These are phyloP conservation scores for Orthosia gothica DNA, from an alignment of 2,888 invertebrate genomes.

Conservation along the genomic window DNA sequence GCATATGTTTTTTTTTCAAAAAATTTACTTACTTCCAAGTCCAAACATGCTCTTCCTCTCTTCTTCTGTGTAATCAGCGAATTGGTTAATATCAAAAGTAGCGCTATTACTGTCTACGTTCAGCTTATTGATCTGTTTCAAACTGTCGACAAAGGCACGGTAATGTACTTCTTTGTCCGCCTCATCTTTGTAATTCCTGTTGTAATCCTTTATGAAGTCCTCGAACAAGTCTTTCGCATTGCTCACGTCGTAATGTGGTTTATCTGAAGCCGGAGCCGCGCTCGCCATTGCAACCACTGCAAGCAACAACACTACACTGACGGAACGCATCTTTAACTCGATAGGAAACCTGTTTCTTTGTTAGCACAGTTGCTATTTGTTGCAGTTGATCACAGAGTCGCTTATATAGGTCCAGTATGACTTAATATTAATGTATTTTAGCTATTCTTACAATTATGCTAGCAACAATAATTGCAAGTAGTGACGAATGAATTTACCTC, in stretches of 20 bases:
- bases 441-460: not conserved
- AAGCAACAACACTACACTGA: conserved; percentile 50
- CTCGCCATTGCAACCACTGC: conserved; percentile 61
- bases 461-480: too few relatives aligned
- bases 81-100: conserved; percentile 73
- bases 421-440: conserved; percentile 7
- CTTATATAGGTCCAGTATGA: conserved; percentile 37
- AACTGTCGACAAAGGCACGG: conserved; percentile 68
- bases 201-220: conserved; percentile 70
- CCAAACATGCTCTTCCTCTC: conserved; percentile 66
- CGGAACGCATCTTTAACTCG: conserved; percentile 35
- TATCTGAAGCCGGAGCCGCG: conserved; percentile 24
- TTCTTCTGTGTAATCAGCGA: conserved; percentile 75
- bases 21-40: conserved; percentile 49
- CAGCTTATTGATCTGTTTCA: conserved; percentile 70
- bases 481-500: not conserved
- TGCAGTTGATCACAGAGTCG: not conserved
- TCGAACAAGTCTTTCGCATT: conserved; percentile 71
- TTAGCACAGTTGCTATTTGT: conserved; percentile 7
- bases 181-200: conserved; percentile 73
- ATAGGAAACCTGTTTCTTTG: conserved; percentile 32
- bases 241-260: conserved; percentile 67
- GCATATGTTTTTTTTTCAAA: too few relatives aligned
- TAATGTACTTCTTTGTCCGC: conserved; percentile 73
- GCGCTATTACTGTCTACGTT: conserved; percentile 60